Conservation (phyloP, 2,113 vertebrate genomes). For the Sander lucioperca region DNA sequence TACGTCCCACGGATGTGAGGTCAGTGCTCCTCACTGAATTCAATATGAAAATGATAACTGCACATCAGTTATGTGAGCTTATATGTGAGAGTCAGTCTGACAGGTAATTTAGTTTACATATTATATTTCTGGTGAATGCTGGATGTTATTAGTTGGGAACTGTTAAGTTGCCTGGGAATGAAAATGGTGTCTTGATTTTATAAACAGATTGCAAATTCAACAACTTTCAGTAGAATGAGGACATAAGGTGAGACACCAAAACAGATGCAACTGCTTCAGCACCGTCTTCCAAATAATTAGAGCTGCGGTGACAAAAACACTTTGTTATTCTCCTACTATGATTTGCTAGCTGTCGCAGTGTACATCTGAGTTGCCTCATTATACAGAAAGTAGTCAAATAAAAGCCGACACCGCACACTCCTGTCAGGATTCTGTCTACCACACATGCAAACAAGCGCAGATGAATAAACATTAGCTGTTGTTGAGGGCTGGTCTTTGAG, state of each 20-base stretch:
- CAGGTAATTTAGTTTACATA: constrained; percentile 13
- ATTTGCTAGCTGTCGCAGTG: constrained; percentile 78
- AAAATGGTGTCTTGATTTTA: constrained; percentile 41
- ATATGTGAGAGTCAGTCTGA: constrained; percentile 8
- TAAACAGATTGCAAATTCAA: constrained; percentile 44
- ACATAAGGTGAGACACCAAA: constrained; percentile 69
- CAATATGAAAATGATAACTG: constrained; percentile 10
- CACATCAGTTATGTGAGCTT: background rate
- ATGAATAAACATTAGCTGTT: constrained; percentile 83
- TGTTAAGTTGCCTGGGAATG: constrained; percentile 20
- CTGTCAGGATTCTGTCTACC: constrained; percentile 76
- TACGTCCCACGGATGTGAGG: background rate
- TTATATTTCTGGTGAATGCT: constrained; percentile 10
- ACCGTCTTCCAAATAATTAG: constrained; percentile 75
- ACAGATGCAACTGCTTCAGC: constrained; percentile 69
- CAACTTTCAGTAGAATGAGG: constrained; percentile 56
- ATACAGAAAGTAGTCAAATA: constrained; percentile 79
- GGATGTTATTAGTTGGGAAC: constrained; percentile 8
- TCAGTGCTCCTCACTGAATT: background rate
- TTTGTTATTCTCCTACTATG: constrained; percentile 77
- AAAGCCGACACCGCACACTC: constrained; percentile 69
- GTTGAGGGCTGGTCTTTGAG: constrained; percentile 76
- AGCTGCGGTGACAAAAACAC: constrained; percentile 74
- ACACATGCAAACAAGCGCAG: constrained; percentile 80
- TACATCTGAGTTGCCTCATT: constrained; percentile 80